phyloP scores from a whole-genome alignment of 2,113 vertebrate species.

The Bubo blakistoni region DNA sequence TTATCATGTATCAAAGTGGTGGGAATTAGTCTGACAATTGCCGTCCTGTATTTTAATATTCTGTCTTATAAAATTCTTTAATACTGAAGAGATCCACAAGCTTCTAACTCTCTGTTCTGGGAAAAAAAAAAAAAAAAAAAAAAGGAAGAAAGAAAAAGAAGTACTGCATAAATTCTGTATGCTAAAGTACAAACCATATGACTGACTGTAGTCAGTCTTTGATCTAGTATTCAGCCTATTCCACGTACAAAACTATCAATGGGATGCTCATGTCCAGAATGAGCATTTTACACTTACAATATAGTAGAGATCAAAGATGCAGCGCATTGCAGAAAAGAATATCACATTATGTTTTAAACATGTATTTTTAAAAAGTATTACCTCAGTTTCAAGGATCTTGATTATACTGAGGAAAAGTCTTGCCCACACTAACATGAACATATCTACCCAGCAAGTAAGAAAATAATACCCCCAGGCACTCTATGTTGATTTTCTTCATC shows the following conservation, averaged over 20 bases:
- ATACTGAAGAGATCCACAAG: background rate
- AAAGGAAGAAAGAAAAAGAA: too few relatives aligned
- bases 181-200: background rate
- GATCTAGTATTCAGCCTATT: background rate
- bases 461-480: background rate
- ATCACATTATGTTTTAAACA: background rate
- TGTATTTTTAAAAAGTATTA: background rate
- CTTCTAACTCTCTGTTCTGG: background rate
- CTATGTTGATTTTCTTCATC: background rate
- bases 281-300: background rate
- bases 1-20: background rate
- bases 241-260: background rate
- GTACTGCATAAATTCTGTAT: background rate
- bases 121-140: background rate
- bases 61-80: background rate
- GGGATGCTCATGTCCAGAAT: background rate
- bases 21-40: background rate
- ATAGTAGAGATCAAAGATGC: background rate
- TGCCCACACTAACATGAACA: background rate
- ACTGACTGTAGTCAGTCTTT: background rate
- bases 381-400: background rate
- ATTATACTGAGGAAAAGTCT: background rate
- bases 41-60: background rate
- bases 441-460: background rate
- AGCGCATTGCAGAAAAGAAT: background rate